These are phyloP conservation scores for Poeciliopsis turneri DNA, from an alignment of 2,797 vertebrate species.

Conservation along the genomic window DNA sequence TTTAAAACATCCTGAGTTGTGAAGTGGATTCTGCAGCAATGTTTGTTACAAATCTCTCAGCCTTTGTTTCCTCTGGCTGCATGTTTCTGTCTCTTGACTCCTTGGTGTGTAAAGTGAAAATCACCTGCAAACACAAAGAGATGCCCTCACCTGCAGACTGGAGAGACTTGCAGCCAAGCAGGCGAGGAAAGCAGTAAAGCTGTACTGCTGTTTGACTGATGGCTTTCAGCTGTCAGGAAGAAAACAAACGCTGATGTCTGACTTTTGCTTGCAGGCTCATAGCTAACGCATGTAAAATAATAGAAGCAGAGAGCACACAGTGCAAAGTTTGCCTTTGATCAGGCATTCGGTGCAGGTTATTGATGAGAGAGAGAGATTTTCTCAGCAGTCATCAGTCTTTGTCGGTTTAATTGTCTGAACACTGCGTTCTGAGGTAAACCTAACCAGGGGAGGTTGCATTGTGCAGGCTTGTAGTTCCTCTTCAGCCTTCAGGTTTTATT, in stretches of 20 bases:
- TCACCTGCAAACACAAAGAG: conserved; percentile 63
- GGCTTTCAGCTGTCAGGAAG: conserved; percentile 1
- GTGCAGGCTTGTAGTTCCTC: background rate
- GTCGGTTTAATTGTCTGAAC: background rate
- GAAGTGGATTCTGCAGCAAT: background rate
- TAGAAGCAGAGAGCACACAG: background rate
- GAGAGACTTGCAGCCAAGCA: conserved; percentile 73
- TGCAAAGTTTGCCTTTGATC: background rate
- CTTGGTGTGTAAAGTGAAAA: conserved; percentile 23
- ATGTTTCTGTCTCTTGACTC: background rate
- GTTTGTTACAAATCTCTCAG: background rate
- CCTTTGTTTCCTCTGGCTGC: background rate
- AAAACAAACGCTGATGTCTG: background rate
- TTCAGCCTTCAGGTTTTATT: background rate
- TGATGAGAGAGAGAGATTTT: background rate
- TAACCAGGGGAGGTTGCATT: background rate
- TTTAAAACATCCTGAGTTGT: background rate
- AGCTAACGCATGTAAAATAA: conserved; percentile 1
- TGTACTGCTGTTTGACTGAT: background rate
- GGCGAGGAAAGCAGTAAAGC: conserved; percentile 67
- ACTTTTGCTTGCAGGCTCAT: background rate
- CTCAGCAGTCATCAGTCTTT: background rate
- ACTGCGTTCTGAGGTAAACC: conserved; percentile 1
- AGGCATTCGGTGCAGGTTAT: background rate
- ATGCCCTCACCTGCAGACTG: conserved; percentile 62